phyloP scores from a whole-genome alignment of 1,140 invertebrate species.

The Metopolophium dirhodum region DNA sequence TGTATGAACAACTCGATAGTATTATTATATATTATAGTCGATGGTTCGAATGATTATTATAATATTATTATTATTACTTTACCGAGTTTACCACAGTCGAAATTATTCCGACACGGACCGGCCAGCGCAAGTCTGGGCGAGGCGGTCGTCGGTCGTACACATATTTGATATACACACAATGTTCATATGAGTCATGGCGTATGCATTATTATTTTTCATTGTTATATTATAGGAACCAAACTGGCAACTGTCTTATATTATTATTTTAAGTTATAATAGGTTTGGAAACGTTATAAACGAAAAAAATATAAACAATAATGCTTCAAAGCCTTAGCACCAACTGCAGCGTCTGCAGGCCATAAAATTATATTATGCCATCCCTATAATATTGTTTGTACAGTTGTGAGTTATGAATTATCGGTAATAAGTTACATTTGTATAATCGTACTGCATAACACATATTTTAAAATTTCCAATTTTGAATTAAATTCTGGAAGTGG shows the following conservation, averaged over 20 bases:
- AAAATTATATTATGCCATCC: not conserved
- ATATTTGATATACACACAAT: not conserved
- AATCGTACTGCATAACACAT: not conserved
- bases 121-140: not conserved
- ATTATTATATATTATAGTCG: slow-evolving; percentile 7
- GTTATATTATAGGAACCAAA: not conserved
- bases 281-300: not conserved
- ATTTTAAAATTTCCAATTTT: not conserved
- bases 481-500: not conserved
- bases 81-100: not conserved
- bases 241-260: not conserved
- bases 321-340: not conserved
- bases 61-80: not conserved
- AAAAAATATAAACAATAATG: not conserved
- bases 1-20: not conserved
- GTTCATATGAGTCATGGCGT: not conserved
- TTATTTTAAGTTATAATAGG: not conserved
- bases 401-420: not conserved
- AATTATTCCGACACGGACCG: not conserved
- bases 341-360: not conserved
- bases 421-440: not conserved
- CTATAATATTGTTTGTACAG: not conserved
- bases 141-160: not conserved
- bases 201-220: not conserved
- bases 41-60: not conserved